Conservation (phyloP, 2,888 invertebrate genomes). For the Crepidodera aurea region DNA sequence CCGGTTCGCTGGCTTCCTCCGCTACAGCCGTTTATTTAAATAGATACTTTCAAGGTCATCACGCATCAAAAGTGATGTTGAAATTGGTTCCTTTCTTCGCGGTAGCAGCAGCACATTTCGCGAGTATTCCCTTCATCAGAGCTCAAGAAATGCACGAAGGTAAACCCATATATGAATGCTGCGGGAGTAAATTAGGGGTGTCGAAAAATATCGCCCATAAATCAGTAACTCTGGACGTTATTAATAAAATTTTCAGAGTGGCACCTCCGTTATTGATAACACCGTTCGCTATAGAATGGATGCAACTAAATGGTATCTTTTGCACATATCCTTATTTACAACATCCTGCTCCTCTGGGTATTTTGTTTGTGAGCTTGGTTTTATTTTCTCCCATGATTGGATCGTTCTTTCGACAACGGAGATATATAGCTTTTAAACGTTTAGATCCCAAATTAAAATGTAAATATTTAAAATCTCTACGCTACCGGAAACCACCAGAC, state of each 20-base stretch:
- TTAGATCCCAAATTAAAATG: constrained; percentile 20
- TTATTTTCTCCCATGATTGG: constrained; percentile 12
- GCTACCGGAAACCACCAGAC: background rate
- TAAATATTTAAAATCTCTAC: background rate
- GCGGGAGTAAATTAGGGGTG: constrained; percentile 3
- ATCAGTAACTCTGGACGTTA: background rate
- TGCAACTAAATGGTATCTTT: background rate
- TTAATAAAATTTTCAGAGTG: constrained; percentile 5
- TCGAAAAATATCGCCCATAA: constrained; percentile 5
- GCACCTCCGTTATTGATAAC: constrained; percentile 16
- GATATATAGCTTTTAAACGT: background rate
- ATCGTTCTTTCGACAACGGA: constrained; percentile 3
- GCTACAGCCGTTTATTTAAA: background rate
- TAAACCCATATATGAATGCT: constrained; percentile 10
- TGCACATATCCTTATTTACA: constrained; percentile 13
- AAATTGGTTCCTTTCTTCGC: constrained; percentile 15
- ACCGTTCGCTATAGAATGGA: background rate
- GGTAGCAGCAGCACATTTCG: background rate
- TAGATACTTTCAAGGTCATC: background rate
- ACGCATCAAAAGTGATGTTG: background rate
- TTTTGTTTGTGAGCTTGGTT: constrained; percentile 4
- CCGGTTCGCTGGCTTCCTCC: background rate
- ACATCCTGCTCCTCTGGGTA: background rate
- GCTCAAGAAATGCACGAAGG: constrained; percentile 14
- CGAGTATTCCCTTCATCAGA: constrained; percentile 12